A percentile compares a stretch with the other conserved stretches of the same genome.
Conservation (phyloP, 2,113 vertebrate species). For the Microtus oregoni region DNA sequence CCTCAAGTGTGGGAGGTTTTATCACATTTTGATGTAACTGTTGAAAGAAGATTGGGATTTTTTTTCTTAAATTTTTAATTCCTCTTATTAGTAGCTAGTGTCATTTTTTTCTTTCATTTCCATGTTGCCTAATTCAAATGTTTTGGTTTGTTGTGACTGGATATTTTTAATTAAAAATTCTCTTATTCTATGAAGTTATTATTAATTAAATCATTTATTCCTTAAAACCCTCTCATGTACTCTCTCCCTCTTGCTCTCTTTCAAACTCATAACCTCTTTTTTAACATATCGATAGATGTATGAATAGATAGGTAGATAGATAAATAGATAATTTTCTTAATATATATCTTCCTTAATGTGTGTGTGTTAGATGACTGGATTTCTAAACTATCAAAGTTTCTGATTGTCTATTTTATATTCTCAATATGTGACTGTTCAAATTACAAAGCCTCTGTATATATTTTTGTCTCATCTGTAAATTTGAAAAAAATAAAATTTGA, state of each 20-base stretch:
- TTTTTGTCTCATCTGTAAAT: background rate
- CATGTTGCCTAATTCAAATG: background rate
- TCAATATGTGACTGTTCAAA: background rate
- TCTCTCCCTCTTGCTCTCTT: background rate
- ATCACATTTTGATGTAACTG: background rate
- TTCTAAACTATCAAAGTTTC: too few species aligned
- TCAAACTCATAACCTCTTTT: background rate
- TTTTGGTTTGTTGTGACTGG: background rate
- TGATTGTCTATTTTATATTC: background rate
- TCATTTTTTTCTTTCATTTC: background rate
- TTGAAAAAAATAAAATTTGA: background rate
- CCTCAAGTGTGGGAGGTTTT: background rate
- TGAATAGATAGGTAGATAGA: too few species aligned
- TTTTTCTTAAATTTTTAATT: background rate
- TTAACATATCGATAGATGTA: too few species aligned
- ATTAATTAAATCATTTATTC: background rate
- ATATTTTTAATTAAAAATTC: background rate
- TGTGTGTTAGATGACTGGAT: too few species aligned
- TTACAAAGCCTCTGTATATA: background rate
- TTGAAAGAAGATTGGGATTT: background rate
- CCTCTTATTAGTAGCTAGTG: background rate
- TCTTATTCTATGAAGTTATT: background rate
- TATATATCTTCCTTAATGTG: too few species aligned
- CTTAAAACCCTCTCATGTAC: background rate
- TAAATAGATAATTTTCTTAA: too few species aligned